Conservation (phyloP, 2,888 invertebrate genomes). For the Graphium colonna region DNA sequence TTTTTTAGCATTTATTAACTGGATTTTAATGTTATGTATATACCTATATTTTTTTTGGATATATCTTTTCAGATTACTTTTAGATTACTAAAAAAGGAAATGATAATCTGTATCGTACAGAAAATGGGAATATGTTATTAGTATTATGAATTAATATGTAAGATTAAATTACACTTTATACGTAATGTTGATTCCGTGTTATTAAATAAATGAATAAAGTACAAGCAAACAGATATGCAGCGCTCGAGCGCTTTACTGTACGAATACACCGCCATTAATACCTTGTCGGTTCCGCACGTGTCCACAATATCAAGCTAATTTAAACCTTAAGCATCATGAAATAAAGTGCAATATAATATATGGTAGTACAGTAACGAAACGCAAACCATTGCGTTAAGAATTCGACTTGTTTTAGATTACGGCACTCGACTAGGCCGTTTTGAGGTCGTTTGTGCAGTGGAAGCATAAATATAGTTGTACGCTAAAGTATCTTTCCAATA, state of each 20-base stretch:
- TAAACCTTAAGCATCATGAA: slow-evolving; percentile 39
- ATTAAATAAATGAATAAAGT: no score
- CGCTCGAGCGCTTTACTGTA: slow-evolving; percentile 59
- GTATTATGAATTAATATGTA: no score
- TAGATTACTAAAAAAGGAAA: no score
- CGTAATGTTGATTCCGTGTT: no score
- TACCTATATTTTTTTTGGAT: no score
- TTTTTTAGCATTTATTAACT: no score
- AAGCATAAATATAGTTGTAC: slow-evolving; percentile 20
- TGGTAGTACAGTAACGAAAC: slow-evolving; percentile 49
- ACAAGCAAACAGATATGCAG: slow-evolving; percentile 44
- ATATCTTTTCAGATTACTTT: no score
- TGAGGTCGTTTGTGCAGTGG: slow-evolving; percentile 73
- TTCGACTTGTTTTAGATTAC: slow-evolving; percentile 73
- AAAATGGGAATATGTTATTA: no score
- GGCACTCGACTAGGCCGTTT: slow-evolving; percentile 72
- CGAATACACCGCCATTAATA: slow-evolving; percentile 73
- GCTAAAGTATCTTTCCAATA: slow-evolving; percentile 41
- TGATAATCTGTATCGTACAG: no score
- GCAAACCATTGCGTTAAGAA: slow-evolving; percentile 75
- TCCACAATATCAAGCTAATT: slow-evolving; percentile 46
- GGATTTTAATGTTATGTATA: no score
- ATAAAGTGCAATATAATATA: slow-evolving; percentile 35
- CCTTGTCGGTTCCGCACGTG: slow-evolving; percentile 74
- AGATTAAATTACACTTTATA: no score